Evolutionary conservation across 2,113 vertebrate species (phyloP).

Genomic region (Leiothrix lutea): DNA sequence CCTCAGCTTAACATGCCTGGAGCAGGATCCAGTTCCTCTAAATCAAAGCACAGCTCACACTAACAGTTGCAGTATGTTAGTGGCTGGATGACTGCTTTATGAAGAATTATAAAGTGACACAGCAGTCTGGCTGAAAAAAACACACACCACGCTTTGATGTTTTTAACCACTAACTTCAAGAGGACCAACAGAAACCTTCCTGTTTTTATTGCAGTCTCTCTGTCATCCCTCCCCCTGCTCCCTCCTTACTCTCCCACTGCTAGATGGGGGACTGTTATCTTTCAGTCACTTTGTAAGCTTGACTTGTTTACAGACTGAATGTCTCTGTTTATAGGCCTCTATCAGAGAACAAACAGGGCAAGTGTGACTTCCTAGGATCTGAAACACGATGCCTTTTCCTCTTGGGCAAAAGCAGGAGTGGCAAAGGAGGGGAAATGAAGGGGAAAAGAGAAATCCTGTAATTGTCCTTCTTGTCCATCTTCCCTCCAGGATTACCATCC

Average conservation of each 20-base stretch:
- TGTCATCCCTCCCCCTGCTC: constrained; percentile 20
- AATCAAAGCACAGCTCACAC: constrained; percentile 46
- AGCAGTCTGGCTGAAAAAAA: constrained; percentile 55
- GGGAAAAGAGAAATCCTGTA: not conserved
- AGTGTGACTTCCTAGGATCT: constrained; percentile 54
- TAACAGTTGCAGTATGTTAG: constrained; percentile 54
- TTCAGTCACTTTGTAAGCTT: constrained; percentile 58
- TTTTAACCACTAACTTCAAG: constrained; percentile 63
- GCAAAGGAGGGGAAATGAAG: not conserved
- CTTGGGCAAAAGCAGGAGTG: not conserved
- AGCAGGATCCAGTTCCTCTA: constrained; percentile 28
- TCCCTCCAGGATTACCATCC: not conserved
- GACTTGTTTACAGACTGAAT: constrained; percentile 64
- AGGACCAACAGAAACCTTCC: constrained; percentile 61
- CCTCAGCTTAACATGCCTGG: constrained; percentile 30
- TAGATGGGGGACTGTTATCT: constrained; percentile 46
- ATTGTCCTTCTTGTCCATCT: not conserved
- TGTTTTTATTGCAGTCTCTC: constrained; percentile 65
- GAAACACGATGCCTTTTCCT: constrained; percentile 12
- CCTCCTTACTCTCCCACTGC: not conserved
- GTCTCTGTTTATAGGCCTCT: constrained; percentile 58
- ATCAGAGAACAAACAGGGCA: constrained; percentile 61
- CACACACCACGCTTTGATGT: constrained; percentile 41
- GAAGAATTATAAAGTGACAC: constrained; percentile 69
- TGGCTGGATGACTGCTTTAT: constrained; percentile 49